Percentiles rank a stretch among this genome's conserved stretches.
Evolutionary conservation across 1,140 invertebrate species (phyloP).

Genomic region (Trichonephila inaurata): DNA sequence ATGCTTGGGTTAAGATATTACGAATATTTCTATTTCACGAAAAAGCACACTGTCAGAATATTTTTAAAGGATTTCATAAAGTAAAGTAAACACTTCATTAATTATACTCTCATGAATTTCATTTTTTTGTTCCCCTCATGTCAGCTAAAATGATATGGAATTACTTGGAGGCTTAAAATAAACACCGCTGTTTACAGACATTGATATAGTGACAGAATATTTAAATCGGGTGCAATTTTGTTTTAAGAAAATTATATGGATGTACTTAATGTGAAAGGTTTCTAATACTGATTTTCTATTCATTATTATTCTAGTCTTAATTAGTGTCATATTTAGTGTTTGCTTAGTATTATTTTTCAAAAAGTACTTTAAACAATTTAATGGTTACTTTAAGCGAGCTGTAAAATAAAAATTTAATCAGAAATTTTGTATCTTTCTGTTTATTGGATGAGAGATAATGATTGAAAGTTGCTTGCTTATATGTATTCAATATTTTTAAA

Average conservation of each 20-base stretch:
- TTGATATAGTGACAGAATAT: background rate
- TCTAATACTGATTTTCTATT: background rate
- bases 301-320: background rate
- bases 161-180: background rate
- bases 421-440: no score
- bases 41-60: background rate
- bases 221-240: background rate
- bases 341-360: no score
- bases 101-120: background rate
- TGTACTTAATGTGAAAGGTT: background rate
- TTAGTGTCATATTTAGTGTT: no score
- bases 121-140: background rate
- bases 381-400: no score
- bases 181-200: background rate
- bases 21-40: background rate
- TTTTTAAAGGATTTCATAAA: background rate
- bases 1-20: conserved; percentile 17
- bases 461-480: no score
- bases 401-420: no score
- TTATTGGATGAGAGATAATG: no score
- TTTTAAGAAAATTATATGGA: background rate
- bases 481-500: no score
- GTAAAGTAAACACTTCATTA: conserved; percentile 38
- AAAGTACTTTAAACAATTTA: no score
- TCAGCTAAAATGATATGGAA: background rate